Evolutionary conservation across 2,888 invertebrate species (phyloP), one percentile per base, ranked within the genome.

Genomic region (Napeogenes sylphis): DNA sequence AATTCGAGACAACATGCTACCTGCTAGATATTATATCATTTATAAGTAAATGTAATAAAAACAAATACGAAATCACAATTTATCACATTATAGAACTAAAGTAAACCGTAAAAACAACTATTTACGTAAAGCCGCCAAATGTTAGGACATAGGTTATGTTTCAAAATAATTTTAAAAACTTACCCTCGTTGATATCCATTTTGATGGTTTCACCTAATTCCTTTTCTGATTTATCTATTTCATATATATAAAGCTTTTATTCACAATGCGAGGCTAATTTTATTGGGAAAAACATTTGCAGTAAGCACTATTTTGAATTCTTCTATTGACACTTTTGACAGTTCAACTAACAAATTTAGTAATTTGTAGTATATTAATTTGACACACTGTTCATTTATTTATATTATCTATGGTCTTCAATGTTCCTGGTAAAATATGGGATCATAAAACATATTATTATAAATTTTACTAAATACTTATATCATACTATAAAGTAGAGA

Each of bases 131-230:
- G 71, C 73, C 75, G 75, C 74, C 72, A 75, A 71, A 54, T 45
- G 30, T 55, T 12, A 56, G 42, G 12, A 30, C 21, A 30, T 65
- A 75, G 76, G 78, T 78, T 78, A 78, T 70, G 61, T 63, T 62
- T 12, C 5, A 54, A 45, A 12, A 46, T 54, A 55, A 42, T 58
- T 35, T 61, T 59, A 66, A 67, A 60, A 64, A 69, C 65, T 78
- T 76, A 88, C 88, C 88, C 83, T 88, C 88, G 69, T 81, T 84
- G 64, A 87, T 78, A 71, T 88, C 88, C 88, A 88, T 88, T 67
- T 45, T 74, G 56, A 47, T 21, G 64, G 32, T 32, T 61, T 45
- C 51, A 56, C 53, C 10, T 42, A 10, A 42, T 45, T 55, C 51
- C 63, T 46, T 38, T 42, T 56, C 54, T 58, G 51, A 30, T 58